Conservation (phyloP, 2,888 invertebrate species). For the Pharmacophagus antenor region DNA sequence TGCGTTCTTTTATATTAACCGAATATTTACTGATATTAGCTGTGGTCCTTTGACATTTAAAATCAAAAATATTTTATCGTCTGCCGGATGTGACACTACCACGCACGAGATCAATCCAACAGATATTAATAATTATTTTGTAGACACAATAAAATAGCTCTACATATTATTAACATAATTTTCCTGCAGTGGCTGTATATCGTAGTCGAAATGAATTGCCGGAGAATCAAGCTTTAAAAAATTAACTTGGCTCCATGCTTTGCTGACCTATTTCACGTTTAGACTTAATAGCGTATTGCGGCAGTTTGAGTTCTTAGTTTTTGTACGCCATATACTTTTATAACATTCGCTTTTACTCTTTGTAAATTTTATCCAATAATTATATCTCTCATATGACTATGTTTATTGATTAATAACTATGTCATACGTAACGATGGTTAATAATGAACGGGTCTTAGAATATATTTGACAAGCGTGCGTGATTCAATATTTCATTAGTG, state of each 20-base stretch:
- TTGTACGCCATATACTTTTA: background rate
- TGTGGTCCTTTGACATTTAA: background rate
- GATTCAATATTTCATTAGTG: no score
- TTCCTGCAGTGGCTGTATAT: constrained; percentile 9
- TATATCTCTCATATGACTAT: background rate
- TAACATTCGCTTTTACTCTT: background rate
- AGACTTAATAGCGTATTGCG: constrained; percentile 19
- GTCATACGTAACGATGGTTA: no score
- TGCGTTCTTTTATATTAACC: no score
- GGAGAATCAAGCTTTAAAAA: constrained; percentile 18
- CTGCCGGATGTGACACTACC: background rate
- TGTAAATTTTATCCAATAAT: background rate
- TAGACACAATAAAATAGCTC: background rate
- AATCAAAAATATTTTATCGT: background rate
- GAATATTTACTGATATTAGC: no score
- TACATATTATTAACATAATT: background rate
- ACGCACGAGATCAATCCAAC: background rate
- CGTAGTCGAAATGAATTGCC: constrained; percentile 18
- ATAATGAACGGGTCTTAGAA: no score
- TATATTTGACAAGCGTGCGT: no score
- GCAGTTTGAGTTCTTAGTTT: constrained; percentile 4
- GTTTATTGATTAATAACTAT: background rate
- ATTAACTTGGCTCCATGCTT: constrained; percentile 23
- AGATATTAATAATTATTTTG: background rate
- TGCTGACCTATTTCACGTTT: constrained; percentile 28